Conservation (phyloP, 2,888 invertebrate genomes). For the Morpho helenor region DNA sequence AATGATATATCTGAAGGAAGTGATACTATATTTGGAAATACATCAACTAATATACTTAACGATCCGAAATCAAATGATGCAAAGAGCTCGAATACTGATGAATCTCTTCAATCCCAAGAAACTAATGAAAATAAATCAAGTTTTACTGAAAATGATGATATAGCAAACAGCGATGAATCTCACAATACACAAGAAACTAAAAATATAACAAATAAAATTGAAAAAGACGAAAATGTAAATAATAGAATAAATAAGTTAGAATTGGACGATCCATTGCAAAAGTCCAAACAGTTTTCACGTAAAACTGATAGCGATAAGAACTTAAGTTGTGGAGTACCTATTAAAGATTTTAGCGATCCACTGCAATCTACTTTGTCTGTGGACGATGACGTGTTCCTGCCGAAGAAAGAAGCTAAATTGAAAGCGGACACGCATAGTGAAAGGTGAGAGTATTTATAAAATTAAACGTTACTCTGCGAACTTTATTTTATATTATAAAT, state of each 20-base stretch:
- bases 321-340: conserved; percentile 71
- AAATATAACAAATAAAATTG: conserved; percentile 12
- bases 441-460: conserved; percentile 42
- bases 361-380: conserved; percentile 78
- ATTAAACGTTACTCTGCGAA: not conserved
- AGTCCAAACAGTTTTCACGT: conserved; percentile 42
- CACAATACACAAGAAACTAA: conserved; percentile 12
- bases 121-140: too few relatives aligned
- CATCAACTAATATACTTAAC: conserved; percentile 13
- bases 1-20: conserved; percentile 27
- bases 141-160: too few relatives aligned
- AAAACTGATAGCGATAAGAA: conserved; percentile 63
- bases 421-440: conserved; percentile 63
- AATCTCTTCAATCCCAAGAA: not conserved
- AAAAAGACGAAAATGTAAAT: conserved; percentile 16
- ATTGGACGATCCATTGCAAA: conserved; percentile 41
- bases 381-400: conserved; percentile 69
- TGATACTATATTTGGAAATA: conserved; percentile 25
- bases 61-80: conserved; percentile 8
- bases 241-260: conserved; percentile 4
- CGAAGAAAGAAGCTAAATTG: conserved; percentile 58
- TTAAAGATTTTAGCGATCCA: conserved; percentile 92
- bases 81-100: not conserved
- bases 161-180: conserved; percentile 7
- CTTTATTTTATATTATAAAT: too few relatives aligned